Evolutionary conservation across 64 coral and sea anemone species (phyloP).

Genomic region (Porites australiensis): DNA sequence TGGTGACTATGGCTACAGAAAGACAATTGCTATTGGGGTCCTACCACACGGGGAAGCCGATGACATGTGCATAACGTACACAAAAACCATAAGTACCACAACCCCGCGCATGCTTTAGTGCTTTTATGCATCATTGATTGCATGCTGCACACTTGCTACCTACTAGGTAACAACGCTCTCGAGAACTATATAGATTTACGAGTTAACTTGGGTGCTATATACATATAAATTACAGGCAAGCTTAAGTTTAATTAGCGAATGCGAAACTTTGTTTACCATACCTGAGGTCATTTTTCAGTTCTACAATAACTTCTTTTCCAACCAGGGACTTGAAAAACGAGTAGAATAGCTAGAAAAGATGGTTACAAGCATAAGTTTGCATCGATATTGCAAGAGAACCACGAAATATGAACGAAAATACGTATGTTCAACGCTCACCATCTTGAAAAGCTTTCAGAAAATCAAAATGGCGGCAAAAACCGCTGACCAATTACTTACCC

Average conservation of each 20-base stretch:
- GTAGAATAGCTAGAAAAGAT: constrained; percentile 91
- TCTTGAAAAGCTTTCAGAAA: constrained; percentile 40
- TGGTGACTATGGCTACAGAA: too few relatives aligned
- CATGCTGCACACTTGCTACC: too few relatives aligned
- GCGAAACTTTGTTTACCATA: neutral
- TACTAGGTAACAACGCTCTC: too few relatives aligned
- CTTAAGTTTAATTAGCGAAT: too few relatives aligned
- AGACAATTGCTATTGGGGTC: too few relatives aligned
- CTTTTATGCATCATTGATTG: too few relatives aligned
- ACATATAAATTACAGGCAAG: neutral
- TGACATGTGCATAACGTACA: too few relatives aligned
- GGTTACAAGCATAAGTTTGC: neutral
- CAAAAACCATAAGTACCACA: too few relatives aligned
- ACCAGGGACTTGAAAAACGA: constrained; percentile 99
- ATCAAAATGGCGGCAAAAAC: neutral
- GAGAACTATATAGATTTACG: neutral
- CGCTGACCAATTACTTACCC: neutral
- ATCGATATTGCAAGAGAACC: neutral
- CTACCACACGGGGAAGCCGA: too few relatives aligned
- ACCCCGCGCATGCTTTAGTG: too few relatives aligned
- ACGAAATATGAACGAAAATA: constrained; percentile 1
- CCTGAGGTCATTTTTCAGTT: constrained; percentile 98
- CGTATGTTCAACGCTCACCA: constrained; percentile 51
- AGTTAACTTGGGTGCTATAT: neutral
- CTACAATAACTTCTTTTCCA: constrained; percentile 99